A percentile compares a stretch with the other conserved stretches of the same genome.
phyloP scores from a whole-genome alignment of 1,140 invertebrate species.

The Copidosoma floridanum region DNA sequence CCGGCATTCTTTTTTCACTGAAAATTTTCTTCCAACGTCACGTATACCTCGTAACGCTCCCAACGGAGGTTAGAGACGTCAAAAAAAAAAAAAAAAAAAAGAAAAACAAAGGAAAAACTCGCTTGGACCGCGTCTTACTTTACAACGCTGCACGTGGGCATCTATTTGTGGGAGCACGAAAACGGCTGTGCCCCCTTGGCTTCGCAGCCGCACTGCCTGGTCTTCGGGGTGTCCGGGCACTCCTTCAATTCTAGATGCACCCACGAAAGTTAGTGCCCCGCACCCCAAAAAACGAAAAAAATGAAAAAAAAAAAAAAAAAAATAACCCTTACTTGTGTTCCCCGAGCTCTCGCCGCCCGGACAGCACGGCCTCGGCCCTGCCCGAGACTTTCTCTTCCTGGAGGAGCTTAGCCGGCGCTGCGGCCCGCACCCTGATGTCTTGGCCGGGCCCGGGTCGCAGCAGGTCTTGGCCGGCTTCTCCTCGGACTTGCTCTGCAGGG shows the following conservation, averaged over 20 bases:
- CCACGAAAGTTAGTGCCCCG: not conserved
- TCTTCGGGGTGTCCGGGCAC: not conserved
- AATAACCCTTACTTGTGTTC: too few species aligned
- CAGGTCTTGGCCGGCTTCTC: not conserved
- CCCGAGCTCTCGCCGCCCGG: too few species aligned
- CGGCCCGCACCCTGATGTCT: too few species aligned
- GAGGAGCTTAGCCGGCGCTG: too few species aligned
- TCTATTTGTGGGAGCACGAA: not conserved
- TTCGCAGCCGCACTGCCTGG: slow-evolving; percentile 36
- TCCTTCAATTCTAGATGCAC: not conserved
- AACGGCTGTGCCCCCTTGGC: slow-evolving; percentile 14
- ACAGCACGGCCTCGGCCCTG: not conserved
- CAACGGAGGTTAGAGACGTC: too few species aligned
- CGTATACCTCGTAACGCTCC: too few species aligned
- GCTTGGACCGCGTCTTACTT: not conserved
- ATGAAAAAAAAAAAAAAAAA: too few species aligned
- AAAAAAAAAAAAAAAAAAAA: too few species aligned
- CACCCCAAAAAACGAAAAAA: too few species aligned
- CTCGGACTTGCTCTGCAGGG: too few species aligned
- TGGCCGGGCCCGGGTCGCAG: not conserved
- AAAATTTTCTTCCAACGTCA: not conserved
- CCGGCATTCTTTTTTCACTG: not conserved
- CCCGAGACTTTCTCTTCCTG: not conserved
- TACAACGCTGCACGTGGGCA: not conserved
- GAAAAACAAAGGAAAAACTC: too few species aligned